Evolutionary conservation across 2,888 invertebrate species (phyloP), one percentile per base, ranked within the genome.

Genomic region (Danaus chrysippus): DNA sequence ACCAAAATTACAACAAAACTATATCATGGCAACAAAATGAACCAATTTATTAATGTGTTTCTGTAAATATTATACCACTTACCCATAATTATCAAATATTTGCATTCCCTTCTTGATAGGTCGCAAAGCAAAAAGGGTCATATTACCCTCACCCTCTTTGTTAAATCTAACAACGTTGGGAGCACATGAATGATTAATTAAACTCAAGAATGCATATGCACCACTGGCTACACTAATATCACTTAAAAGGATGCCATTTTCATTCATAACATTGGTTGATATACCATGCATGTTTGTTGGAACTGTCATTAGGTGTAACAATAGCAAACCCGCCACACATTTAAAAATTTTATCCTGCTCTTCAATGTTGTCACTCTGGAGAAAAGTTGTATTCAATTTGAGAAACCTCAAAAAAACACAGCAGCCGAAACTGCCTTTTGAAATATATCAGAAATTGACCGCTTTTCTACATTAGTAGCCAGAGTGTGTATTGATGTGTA

Each of bases 231-330:
- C 74, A 59, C 74, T 78, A 1, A 79, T 60, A 58, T 82, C 90
- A 8, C 87, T 86, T 9, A 90, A 82, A 76, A 69, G 85, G 41
- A 78, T 75, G 9, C 92, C 92, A 23, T 84, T 81, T 12, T 60
- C 56, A 43, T 42, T 52, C 15, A 79, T 84, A 54, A 86, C 84
- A 53, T 92, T 91, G 60, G 94, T 92, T 64, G 93, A 93, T 53
- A 97, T 93, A 60, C 95, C 94, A 79, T 97, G 97, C 86, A 96
- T 96, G 83, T 98, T 98, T 64, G 95, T 96, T 0, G 97, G 94
- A 67, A 95, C 93, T 59, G 96, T 96, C 87, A 96, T 96, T 64
- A 95, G 90, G 81, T 97, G 96, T 46, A 92, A 91, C 62, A 97
- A 87, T 44, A 97, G 77, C 19, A 94, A 81, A 10, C 94, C 93